Conservation (phyloP, 2,888 invertebrate species). For the Heteromyza rotundicornis region DNA sequence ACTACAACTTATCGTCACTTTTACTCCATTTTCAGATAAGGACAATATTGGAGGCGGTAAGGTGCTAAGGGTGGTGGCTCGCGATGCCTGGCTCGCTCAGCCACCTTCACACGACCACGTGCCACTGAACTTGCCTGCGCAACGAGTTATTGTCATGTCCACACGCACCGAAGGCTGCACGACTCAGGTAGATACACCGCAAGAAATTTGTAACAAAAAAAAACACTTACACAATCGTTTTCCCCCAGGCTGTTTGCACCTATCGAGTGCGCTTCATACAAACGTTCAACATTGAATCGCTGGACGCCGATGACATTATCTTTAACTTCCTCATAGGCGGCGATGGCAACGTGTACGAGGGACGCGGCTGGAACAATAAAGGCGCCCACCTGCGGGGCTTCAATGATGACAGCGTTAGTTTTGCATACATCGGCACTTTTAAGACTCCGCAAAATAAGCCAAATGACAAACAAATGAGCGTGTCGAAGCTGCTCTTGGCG, state of each 20-base stretch:
- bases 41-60: slow-evolving; percentile 51
- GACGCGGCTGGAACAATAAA: slow-evolving; percentile 75
- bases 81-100: slow-evolving; percentile 51
- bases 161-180: slow-evolving; percentile 49
- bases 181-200: slow-evolving; percentile 47
- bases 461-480: slow-evolving; percentile 65
- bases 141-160: slow-evolving; percentile 44
- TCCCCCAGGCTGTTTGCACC: slow-evolving; percentile 66
- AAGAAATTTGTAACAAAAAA: no score
- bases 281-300: slow-evolving; percentile 72
- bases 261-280: slow-evolving; percentile 70
- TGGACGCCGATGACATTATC: slow-evolving; percentile 71
- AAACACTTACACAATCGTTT: background rate
- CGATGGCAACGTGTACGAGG: slow-evolving; percentile 76
- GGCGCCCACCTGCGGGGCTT: slow-evolving; percentile 76
- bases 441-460: slow-evolving; percentile 66
- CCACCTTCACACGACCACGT: slow-evolving; percentile 42
- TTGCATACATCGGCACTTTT: slow-evolving; percentile 78
- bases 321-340: slow-evolving; percentile 83
- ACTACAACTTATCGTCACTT: background rate
- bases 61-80: slow-evolving; percentile 45
- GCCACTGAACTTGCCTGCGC: slow-evolving; percentile 39
- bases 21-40: slow-evolving; percentile 40
- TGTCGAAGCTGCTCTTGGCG: slow-evolving; percentile 69
- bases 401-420: slow-evolving; percentile 72